phyloP scores from a whole-genome alignment of 2,888 invertebrate genomes.

The Agrochola litura region DNA sequence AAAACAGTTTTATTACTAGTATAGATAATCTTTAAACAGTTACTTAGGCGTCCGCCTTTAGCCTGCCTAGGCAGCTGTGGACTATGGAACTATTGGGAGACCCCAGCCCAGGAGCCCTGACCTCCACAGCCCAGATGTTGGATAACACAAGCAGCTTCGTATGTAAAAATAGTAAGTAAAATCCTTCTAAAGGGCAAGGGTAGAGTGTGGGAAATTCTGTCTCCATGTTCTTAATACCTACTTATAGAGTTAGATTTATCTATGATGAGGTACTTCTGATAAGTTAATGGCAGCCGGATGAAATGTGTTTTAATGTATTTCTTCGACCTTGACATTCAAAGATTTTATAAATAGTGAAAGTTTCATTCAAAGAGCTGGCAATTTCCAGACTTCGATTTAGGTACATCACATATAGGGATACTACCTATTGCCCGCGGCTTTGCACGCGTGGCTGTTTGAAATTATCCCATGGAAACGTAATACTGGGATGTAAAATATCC shows the following conservation, averaged over 20 bases:
- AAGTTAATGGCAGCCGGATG: background rate
- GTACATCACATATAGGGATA: background rate
- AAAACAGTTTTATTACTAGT: too few species aligned
- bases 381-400: too few species aligned
- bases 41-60: too few species aligned
- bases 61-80: too few species aligned
- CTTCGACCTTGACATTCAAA: background rate
- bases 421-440: too few species aligned
- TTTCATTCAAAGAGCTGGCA: slow-evolving; percentile 3
- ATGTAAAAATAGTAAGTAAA: background rate
- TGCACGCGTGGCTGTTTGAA: too few species aligned
- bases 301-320: slow-evolving; percentile 13
- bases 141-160: background rate
- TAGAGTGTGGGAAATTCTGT: background rate
- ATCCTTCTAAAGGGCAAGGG: background rate
- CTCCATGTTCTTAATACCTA: background rate
- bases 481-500: too few species aligned
- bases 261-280: background rate
- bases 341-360: background rate
- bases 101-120: background rate
- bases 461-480: too few species aligned
- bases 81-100: too few species aligned
- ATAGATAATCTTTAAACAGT: too few species aligned
- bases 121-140: background rate
- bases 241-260: background rate